phyloP scores from a whole-genome alignment of 2,113 vertebrate species.

The Planiliza haematocheilus region DNA sequence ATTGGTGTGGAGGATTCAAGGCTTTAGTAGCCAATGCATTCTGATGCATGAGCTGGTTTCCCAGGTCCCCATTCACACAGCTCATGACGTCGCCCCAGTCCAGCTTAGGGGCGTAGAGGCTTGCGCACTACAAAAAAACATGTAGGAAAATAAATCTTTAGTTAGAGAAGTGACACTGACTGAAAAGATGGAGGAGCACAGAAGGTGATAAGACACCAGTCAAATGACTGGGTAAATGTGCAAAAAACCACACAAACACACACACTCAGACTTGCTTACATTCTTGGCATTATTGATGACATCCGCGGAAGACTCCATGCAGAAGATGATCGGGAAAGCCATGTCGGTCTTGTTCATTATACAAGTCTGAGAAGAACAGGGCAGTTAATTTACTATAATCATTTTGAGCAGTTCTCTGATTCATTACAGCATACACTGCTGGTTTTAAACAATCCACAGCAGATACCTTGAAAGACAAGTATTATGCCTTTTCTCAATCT shows the following conservation, averaged over 20 bases:
- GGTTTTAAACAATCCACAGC: too few relatives aligned
- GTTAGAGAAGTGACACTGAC: background rate
- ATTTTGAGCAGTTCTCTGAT: background rate
- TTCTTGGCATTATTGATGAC: conserved; percentile 78
- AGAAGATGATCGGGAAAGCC: conserved; percentile 81
- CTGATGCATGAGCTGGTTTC: conserved; percentile 88
- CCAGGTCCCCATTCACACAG: conserved; percentile 85
- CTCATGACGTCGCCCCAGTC: conserved; percentile 64
- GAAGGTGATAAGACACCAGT: background rate
- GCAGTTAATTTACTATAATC: background rate
- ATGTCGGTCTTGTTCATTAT: conserved; percentile 76
- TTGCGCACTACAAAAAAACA: conserved; percentile 83
- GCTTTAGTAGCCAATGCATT: conserved; percentile 86
- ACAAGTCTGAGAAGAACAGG: conserved; percentile 83
- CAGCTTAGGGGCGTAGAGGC: conserved; percentile 67
- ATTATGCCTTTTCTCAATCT: background rate
- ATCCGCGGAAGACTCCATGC: conserved; percentile 86
- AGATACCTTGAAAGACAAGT: background rate
- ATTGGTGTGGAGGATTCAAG: conserved; percentile 86
- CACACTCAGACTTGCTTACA: conserved; percentile 74
- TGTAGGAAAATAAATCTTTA: background rate
- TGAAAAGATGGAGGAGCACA: background rate
- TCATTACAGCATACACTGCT: background rate
- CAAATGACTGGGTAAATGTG: background rate
- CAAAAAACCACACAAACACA: background rate